A percentile compares a stretch with the other conserved stretches of the same genome.
Conservation (phyloP, 2,888 invertebrate species). For the Acrobasis suavella region DNA sequence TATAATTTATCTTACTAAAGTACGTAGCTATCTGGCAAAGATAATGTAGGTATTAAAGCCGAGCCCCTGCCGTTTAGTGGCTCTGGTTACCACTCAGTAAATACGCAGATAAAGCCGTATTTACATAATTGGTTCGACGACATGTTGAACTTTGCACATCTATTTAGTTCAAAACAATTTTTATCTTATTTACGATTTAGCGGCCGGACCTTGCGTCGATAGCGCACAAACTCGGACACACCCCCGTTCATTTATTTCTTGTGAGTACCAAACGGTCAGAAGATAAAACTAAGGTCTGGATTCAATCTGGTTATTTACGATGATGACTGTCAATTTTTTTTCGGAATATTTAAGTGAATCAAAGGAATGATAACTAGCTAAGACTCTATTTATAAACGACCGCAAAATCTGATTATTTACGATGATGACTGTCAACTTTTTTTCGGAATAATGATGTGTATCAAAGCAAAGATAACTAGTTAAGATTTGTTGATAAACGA, state of each 20-base stretch:
- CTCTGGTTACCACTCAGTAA: neutral
- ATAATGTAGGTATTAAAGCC: constrained; percentile 31
- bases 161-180: constrained; percentile 18
- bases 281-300: neutral
- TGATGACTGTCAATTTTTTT: too few relatives aligned
- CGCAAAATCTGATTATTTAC: too few relatives aligned
- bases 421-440: too few relatives aligned
- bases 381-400: too few relatives aligned
- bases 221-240: constrained; percentile 5
- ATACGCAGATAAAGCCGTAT: constrained; percentile 14
- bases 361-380: too few relatives aligned
- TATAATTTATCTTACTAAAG: neutral
- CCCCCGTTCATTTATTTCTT: constrained; percentile 9
- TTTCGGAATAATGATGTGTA: too few relatives aligned
- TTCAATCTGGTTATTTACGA: neutral
- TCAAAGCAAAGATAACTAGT: too few relatives aligned
- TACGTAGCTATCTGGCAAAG: neutral
- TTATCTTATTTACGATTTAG: constrained; percentile 18
- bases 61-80: constrained; percentile 27
- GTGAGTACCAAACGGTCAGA: neutral
- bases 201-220: constrained; percentile 5
- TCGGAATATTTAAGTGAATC: too few relatives aligned
- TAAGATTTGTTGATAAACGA: too few relatives aligned
- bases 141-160: constrained; percentile 28
- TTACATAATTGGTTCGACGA: constrained; percentile 11